Percentiles rank a stretch among this genome's conserved stretches.
phyloP scores from a whole-genome alignment of 37 sponge, comb jelly and placozoan genomes.

The Chondrilla cf. caribensis region DNA sequence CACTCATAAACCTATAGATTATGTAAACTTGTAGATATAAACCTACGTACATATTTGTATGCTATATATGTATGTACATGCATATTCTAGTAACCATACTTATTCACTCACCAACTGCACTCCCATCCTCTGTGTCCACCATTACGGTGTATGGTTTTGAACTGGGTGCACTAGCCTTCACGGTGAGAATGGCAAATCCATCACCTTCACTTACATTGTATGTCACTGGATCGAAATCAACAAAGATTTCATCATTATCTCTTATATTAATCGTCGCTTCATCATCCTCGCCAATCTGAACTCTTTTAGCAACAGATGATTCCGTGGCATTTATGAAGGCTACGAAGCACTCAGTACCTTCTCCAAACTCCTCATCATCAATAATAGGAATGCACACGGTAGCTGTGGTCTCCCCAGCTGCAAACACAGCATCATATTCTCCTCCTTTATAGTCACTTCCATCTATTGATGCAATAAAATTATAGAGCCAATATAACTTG shows the following conservation, averaged over 20 bases:
- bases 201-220: conserved; percentile 26
- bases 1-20: background rate
- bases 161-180: background rate
- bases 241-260: conserved; percentile 17
- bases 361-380: background rate
- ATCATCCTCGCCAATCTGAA: background rate
- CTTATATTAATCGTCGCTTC: conserved; percentile 21
- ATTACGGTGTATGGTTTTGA: background rate
- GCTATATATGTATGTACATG: too few relatives aligned
- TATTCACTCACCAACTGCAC: conserved; percentile 5
- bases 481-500: too few relatives aligned
- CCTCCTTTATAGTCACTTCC: background rate
- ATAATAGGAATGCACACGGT: background rate
- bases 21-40: too few relatives aligned
- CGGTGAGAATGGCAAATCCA: background rate
- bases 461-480: too few relatives aligned
- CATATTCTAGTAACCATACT: background rate
- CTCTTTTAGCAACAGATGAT: background rate
- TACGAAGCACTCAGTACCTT: background rate
- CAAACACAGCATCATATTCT: background rate
- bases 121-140: background rate
- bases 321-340: background rate
- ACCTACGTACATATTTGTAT: too few relatives aligned
- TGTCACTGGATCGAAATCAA: background rate
- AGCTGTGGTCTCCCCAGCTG: background rate